Conservation (phyloP, 2,113 vertebrate genomes). For the Melanotaenia duboulayi region DNA sequence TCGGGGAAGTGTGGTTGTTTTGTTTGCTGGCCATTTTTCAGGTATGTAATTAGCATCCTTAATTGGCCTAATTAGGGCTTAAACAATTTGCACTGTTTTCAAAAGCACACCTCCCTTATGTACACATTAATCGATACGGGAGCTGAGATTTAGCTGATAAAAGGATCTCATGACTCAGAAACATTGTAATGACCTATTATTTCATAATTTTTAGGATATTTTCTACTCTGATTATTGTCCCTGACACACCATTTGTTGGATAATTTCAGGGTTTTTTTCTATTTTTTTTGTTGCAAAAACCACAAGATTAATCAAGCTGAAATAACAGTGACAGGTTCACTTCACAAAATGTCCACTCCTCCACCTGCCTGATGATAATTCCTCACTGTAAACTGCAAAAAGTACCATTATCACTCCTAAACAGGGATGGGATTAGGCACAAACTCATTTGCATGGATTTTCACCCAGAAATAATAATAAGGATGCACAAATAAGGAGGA, state of each 20-base stretch:
- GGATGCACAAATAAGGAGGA: constrained; percentile 44
- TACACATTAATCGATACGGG: constrained; percentile 28
- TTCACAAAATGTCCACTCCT: constrained; percentile 28
- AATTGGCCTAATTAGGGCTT: constrained; percentile 61
- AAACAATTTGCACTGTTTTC: constrained; percentile 23
- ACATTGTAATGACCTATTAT: neutral
- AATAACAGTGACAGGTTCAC: constrained; percentile 31
- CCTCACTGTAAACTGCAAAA: constrained; percentile 46
- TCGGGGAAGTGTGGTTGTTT: constrained; percentile 17
- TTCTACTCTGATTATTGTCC: constrained; percentile 8
- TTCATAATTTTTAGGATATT: constrained; percentile 17
- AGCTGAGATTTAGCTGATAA: constrained; percentile 6
- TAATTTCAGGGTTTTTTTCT: neutral
- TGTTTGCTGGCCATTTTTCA: constrained; percentile 57
- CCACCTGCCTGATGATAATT: constrained; percentile 41
- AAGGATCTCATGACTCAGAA: constrained; percentile 1
- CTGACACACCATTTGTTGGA: neutral
- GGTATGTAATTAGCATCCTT: constrained; percentile 60
- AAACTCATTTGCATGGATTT: constrained; percentile 54
- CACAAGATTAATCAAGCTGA: constrained; percentile 9
- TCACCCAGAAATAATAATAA: constrained; percentile 55
- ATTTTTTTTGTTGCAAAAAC: neutral
- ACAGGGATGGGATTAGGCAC: constrained; percentile 64
- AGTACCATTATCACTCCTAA: constrained; percentile 56
- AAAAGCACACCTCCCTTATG: constrained; percentile 18